Evolutionary conservation across 1,140 invertebrate species (phyloP), one percentile per base, ranked within the genome.

Genomic region (Psix sp.): DNA sequence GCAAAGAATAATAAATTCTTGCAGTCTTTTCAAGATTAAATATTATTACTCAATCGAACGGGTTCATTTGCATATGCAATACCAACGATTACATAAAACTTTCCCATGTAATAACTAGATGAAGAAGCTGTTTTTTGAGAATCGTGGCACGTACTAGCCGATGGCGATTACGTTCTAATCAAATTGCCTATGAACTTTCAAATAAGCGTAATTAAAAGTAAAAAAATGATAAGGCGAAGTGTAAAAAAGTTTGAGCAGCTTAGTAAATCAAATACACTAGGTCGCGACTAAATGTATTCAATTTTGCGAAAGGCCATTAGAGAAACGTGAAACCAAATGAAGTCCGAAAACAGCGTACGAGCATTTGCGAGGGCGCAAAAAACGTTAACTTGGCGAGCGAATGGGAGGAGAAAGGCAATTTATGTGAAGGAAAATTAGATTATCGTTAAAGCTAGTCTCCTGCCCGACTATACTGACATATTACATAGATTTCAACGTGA

Each of bases 371-470:
- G 59, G 60, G 49, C 60, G 60, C 49, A 52, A 65, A 54, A 52
- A 65, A 3, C 39, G 20, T 29, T 45, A 40, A 48, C 38, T 63
- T 62, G 42, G 38, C 57, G 33, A 36, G 33, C 33, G n/a, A 45
- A 43, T 17, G 43, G 46, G 15, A 36, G 46, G 65, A 51, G 45
- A 68, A 68, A 68, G 52, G 65, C 29, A 45, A 59, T 59, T 68
- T 68, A 45, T 38, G 38, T 16, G 46, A 51, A 59, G 24, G 48
- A 68, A 68, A 68, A 68, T 68, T 45, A 60, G 52, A 68, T 52
- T 59, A 68, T 43, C 35, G 51, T 49, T 31, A 16, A 35, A 31
- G 21, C 35, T 11, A 33, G 56, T 48, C 56, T 40, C 24, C 15
- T 36, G 33, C 15, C 35, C 45, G 43, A 48, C 33, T 40, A 20